Evolutionary conservation across 1,140 invertebrate genomes (phyloP).

Genomic region (Megalonaias nervosa): DNA sequence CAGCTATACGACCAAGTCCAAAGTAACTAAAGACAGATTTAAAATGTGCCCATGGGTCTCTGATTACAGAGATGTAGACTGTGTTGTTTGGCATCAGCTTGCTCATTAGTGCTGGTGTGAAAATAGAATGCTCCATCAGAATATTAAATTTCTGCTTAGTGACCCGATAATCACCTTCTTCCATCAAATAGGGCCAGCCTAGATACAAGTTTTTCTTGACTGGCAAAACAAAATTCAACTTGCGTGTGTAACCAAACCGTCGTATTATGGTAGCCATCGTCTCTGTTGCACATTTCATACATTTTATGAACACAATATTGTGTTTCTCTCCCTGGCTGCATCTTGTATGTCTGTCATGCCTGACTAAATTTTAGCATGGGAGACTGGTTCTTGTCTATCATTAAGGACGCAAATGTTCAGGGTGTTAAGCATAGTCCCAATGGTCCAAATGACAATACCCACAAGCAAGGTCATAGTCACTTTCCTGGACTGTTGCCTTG

Average conservation of each 20-base stretch:
- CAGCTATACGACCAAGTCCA: constrained; percentile 26
- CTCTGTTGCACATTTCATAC: constrained; percentile 56
- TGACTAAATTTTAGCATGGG: too few relatives aligned
- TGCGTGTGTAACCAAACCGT: constrained; percentile 45
- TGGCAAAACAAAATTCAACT: constrained; percentile 50
- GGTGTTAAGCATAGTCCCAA: too few relatives aligned
- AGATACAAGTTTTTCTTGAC: constrained; percentile 44
- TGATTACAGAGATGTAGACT: constrained; percentile 47
- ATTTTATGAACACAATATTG: constrained; percentile 58
- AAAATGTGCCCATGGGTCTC: constrained; percentile 48
- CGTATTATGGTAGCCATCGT: constrained; percentile 48
- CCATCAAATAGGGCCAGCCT: constrained; percentile 59
- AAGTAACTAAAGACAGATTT: constrained; percentile 52
- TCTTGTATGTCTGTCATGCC: too few relatives aligned
- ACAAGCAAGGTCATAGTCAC: too few relatives aligned
- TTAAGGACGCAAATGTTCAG: too few relatives aligned
- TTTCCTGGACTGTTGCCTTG: too few relatives aligned
- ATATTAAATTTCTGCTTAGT: constrained; percentile 50
- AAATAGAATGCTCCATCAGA: constrained; percentile 52
- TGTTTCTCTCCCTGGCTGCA: constrained; percentile 14
- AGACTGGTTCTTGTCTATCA: too few relatives aligned
- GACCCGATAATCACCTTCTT: constrained; percentile 36
- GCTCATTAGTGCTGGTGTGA: constrained; percentile 41
- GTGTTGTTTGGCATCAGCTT: constrained; percentile 49
- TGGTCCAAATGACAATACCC: too few relatives aligned